Conservation (phyloP, 2,113 vertebrate species). For the Polypterus bichir region DNA sequence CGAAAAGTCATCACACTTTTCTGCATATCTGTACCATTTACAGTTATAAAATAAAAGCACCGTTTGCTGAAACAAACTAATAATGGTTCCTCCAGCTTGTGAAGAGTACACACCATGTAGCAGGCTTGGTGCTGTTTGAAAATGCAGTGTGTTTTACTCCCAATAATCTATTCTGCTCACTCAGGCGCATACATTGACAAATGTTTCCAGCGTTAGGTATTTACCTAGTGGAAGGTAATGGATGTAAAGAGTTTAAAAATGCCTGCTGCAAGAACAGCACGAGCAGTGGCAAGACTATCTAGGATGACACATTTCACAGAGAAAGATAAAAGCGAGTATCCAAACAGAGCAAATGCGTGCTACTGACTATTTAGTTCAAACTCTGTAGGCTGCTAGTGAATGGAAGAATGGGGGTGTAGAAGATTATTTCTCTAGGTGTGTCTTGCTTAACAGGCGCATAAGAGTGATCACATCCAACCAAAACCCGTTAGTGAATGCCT, state of each 20-base stretch:
- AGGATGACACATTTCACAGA: constrained; percentile 18
- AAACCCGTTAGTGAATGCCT: too few species aligned
- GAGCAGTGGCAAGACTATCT: constrained; percentile 45
- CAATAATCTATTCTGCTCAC: constrained; percentile 59
- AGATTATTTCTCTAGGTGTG: too few species aligned
- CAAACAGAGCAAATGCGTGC: constrained; percentile 35
- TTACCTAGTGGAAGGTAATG: constrained; percentile 58
- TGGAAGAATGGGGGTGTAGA: too few species aligned
- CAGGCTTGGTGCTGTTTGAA: constrained; percentile 44
- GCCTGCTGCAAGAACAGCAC: constrained; percentile 44
- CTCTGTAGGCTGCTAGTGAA: too few species aligned
- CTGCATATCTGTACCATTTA: background rate
- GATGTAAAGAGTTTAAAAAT: constrained; percentile 55
- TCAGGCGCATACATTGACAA: constrained; percentile 58
- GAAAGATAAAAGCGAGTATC: constrained; percentile 30
- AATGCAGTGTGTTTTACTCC: constrained; percentile 51
- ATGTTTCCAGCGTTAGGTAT: constrained; percentile 56
- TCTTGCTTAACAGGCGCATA: too few species aligned
- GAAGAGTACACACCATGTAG: constrained; percentile 47
- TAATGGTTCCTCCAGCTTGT: constrained; percentile 11
- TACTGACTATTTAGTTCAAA: background rate
- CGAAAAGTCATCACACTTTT: background rate
- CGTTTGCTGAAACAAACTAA: background rate
- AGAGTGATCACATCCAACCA: too few species aligned
- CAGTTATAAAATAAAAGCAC: background rate